phyloP scores from a whole-genome alignment of 2,888 invertebrate genomes.

The Luperina testacea region DNA sequence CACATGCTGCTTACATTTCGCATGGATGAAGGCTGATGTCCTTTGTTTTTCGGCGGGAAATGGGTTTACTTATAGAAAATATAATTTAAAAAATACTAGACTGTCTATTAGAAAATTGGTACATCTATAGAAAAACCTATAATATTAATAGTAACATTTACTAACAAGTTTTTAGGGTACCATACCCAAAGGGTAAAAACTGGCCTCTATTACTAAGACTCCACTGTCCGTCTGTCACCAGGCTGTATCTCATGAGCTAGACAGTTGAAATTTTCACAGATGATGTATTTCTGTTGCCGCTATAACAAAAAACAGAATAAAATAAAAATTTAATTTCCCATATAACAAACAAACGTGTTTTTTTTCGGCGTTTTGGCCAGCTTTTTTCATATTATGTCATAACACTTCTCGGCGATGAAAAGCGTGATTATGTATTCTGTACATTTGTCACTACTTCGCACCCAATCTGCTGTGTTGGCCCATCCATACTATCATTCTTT shows the following conservation, averaged over 20 bases:
- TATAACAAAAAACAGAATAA: too few relatives aligned
- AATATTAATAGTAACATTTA: background rate
- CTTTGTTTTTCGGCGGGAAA: background rate
- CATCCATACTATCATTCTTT: constrained; percentile 5
- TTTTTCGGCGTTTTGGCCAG: too few relatives aligned
- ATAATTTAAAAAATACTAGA: background rate
- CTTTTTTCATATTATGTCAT: constrained; percentile 13
- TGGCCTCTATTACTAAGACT: too few relatives aligned
- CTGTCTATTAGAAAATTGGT: background rate
- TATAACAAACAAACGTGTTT: too few relatives aligned
- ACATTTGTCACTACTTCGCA: constrained; percentile 50
- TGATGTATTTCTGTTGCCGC: too few relatives aligned
- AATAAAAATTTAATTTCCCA: too few relatives aligned
- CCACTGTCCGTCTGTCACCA: too few relatives aligned
- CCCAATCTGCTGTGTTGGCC: constrained; percentile 32
- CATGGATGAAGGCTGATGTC: background rate
- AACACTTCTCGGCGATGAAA: constrained; percentile 6
- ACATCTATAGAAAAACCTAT: background rate
- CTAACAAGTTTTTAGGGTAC: too few relatives aligned
- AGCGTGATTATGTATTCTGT: constrained; percentile 40
- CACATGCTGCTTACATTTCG: background rate
- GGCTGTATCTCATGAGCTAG: too few relatives aligned
- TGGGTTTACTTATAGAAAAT: background rate
- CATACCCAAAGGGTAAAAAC: too few relatives aligned
- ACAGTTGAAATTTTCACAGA: too few relatives aligned